Conservation (phyloP, 2,888 invertebrate genomes). For the Craniophora ligustri region DNA sequence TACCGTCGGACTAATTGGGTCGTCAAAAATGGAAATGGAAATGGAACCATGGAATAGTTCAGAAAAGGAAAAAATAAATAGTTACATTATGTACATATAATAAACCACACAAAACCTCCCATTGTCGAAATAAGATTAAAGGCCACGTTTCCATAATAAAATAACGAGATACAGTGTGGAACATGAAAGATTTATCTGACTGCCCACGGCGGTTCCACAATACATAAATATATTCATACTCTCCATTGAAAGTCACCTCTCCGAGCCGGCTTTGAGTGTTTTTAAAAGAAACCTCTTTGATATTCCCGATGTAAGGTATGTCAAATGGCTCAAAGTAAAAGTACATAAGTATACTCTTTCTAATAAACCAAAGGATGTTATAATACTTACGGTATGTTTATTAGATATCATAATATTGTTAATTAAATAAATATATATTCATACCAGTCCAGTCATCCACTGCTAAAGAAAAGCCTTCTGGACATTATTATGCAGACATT, state of each 20-base stretch:
- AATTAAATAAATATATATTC: too few relatives aligned
- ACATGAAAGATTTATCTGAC: constrained; percentile 80
- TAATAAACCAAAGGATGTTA: constrained; percentile 22
- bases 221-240: constrained; percentile 80
- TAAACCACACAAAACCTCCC: constrained; percentile 3
- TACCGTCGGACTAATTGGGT: too few relatives aligned
- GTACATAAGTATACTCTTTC: constrained; percentile 47
- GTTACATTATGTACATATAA: too few relatives aligned
- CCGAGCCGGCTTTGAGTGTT: constrained; percentile 73
- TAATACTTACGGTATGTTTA: constrained; percentile 11
- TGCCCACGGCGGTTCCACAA: constrained; percentile 60
- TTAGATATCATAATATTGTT: background rate
- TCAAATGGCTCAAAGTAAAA: constrained; percentile 60
- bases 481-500: too few relatives aligned
- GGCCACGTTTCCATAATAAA: constrained; percentile 72
- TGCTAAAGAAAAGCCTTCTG: too few relatives aligned
- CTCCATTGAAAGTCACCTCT: constrained; percentile 75
- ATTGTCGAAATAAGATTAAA: constrained; percentile 64
- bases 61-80: too few relatives aligned
- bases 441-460: too few relatives aligned
- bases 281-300: constrained; percentile 74
- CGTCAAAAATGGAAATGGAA: too few relatives aligned
- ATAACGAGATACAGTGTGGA: constrained; percentile 75
- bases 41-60: too few relatives aligned
- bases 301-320: constrained; percentile 64